Conservation (phyloP, 2,888 invertebrate species). For the Oligia fasciuncula region DNA sequence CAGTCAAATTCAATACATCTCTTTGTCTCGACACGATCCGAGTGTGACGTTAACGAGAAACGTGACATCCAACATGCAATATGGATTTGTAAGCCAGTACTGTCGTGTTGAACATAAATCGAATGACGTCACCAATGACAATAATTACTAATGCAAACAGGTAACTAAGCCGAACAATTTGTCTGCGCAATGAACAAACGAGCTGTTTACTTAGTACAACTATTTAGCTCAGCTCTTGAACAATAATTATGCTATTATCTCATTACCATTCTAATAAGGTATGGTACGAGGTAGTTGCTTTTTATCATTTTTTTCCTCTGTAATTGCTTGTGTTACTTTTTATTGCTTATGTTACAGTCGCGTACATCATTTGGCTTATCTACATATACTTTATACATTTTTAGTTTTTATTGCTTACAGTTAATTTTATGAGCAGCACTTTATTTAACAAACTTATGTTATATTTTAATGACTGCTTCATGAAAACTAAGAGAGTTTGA, state of each 20-base stretch:
- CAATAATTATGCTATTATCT: slow-evolving; percentile 80
- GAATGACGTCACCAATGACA: slow-evolving; percentile 57
- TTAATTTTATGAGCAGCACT: slow-evolving; percentile 21
- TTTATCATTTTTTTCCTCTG: slow-evolving; percentile 58
- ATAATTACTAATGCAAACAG: slow-evolving; percentile 64
- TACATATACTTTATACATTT: slow-evolving; percentile 49
- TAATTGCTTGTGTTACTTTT: slow-evolving; percentile 59
- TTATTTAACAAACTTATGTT: slow-evolving; percentile 1
- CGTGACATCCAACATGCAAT: slow-evolving; percentile 60
- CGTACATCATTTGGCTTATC: slow-evolving; percentile 60
- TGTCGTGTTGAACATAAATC: slow-evolving; percentile 60
- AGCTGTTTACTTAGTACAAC: slow-evolving; percentile 63
- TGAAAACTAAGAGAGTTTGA: background rate
- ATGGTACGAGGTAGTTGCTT: slow-evolving; percentile 63
- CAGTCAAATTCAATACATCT: slow-evolving; percentile 42
- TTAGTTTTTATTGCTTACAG: slow-evolving; percentile 37
- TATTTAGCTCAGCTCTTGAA: slow-evolving; percentile 68
- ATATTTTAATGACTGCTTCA: background rate
- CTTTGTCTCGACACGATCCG: slow-evolving; percentile 57
- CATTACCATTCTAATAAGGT: slow-evolving; percentile 75
- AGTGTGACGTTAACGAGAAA: slow-evolving; percentile 61
- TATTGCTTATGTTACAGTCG: slow-evolving; percentile 51
- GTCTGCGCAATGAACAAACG: slow-evolving; percentile 63
- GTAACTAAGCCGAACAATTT: slow-evolving; percentile 62
- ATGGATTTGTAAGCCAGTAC: slow-evolving; percentile 57